These are phyloP conservation scores for Urocynchramus pylzowi DNA, from an alignment of 2,113 vertebrate genomes.

Conservation along the genomic window DNA sequence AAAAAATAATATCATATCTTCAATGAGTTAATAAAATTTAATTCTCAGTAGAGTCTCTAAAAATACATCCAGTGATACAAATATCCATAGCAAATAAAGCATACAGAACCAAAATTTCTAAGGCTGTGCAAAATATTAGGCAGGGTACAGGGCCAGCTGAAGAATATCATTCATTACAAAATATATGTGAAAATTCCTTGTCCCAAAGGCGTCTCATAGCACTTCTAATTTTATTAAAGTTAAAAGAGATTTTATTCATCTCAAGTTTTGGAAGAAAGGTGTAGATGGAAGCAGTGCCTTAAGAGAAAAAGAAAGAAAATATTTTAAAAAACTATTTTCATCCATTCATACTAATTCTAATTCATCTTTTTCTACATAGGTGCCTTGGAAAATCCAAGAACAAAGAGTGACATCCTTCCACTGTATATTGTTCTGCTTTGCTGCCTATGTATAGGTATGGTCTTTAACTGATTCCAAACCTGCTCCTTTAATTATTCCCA, in stretches of 20 bases:
- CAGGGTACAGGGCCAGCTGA: not conserved
- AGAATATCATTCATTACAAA: conserved; percentile 22
- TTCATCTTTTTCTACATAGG: not conserved
- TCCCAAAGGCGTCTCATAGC: conserved; percentile 6
- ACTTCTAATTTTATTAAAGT: conserved; percentile 24
- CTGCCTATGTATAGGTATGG: not conserved
- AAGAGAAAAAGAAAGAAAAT: not conserved
- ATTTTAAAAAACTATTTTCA: not conserved
- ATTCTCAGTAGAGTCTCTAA: not conserved
- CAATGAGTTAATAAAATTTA: conserved; percentile 24
- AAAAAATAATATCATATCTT: not conserved
- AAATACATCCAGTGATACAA: not conserved
- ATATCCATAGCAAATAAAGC: not conserved
- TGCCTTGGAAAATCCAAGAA: not conserved
- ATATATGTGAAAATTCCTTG: not conserved
- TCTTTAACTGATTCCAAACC: not conserved
- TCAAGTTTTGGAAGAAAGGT: conserved; percentile 25
- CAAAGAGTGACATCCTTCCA: not conserved
- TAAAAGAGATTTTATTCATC: conserved; percentile 18
- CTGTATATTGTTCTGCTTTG: not conserved
- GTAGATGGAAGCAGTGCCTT: conserved; percentile 25
- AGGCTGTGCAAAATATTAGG: not conserved
- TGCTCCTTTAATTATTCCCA: not conserved
- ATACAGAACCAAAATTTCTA: not conserved
- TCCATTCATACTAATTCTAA: not conserved